Base-by-base conservation (phyloP, 2,888 invertebrate genomes). In the Aleiodes leptofemur region DNA sequence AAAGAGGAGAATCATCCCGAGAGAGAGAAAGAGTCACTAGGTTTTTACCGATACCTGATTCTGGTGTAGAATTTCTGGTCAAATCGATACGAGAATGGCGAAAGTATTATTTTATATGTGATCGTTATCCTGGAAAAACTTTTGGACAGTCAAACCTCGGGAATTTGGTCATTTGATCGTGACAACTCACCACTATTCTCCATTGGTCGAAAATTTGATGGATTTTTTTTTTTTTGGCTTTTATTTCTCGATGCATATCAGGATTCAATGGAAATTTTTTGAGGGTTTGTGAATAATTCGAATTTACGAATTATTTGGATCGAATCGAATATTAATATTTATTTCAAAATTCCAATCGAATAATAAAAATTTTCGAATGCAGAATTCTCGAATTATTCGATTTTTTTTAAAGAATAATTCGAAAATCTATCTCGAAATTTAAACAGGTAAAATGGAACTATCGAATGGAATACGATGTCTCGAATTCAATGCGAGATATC, bases 51-150 rank as follows among this genome's bases (percentile, higher is more conserved):
- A 69, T 73, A 48, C 50, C 34, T 56, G 73, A 73, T 68, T 68
- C 43, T 34, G 7, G 50, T 38, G 57, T 73, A 73, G 57, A 48
- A 16, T 14, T 29, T 51, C 53, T 50, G 13, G 50, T 48, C 13
- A 57, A 13, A 55, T 56, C 50, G 16, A 50, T 56, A 43, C 23
- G 16, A 66, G 55, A 72, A 72, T 72, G 53, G 72, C 53, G 72
- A 68, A 48, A 56, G 55, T 48, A 16, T 56, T 68, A 73, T 73
- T 68, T 73, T 56, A 57, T 73, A 56, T 55, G 5, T 43, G 68
- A 73, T 73, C 73, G 73, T 73, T 73, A 73, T 73, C 73, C 16
- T 34, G 8, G 13, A 57, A 69, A 69, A 51, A 73, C 56, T 73
- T 23, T 56, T 48, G 34, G 38, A 11, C 9, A 66, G 50, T 29